A percentile compares a stretch with the other conserved stretches of the same genome.
Evolutionary conservation across 2,113 vertebrate genomes (phyloP).

Genomic region (Elephas maximus): DNA sequence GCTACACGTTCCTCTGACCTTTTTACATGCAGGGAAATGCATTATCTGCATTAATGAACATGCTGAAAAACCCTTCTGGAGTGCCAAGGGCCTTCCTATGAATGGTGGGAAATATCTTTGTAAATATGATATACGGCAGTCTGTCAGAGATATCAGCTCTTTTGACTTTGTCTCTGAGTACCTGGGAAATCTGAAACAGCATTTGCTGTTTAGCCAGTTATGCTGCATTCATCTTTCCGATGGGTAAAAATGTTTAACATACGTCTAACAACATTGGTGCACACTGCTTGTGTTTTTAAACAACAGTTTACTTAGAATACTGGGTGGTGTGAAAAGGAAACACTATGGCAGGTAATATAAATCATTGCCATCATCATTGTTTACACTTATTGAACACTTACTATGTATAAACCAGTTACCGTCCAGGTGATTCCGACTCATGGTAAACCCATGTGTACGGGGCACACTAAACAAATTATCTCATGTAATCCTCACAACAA

Average conservation of each 20-base stretch:
- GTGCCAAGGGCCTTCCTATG: constrained; percentile 8
- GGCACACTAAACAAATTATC: neutral
- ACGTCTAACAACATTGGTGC: neutral
- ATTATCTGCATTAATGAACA: constrained; percentile 35
- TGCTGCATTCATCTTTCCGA: constrained; percentile 3
- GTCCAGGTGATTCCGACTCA: neutral
- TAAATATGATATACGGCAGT: neutral
- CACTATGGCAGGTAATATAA: neutral
- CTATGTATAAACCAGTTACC: neutral
- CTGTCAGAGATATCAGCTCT: constrained; percentile 7
- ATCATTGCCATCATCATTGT: neutral
- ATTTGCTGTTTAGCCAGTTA: neutral
- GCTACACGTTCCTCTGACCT: constrained; percentile 50
- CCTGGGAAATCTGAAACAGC: neutral
- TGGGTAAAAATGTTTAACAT: neutral
- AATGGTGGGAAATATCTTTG: neutral
- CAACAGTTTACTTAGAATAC: neutral
- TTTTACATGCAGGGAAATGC: constrained; percentile 50
- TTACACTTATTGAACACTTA: neutral
- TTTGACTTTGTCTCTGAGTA: neutral
- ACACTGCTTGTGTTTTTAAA: neutral
- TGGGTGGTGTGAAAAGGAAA: neutral
- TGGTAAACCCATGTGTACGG: neutral
- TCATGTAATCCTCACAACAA: constrained; percentile 1
- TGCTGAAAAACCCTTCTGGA: constrained; percentile 13